Conservation (phyloP, 2,113 vertebrate species). For the Pterocles gutturalis region DNA sequence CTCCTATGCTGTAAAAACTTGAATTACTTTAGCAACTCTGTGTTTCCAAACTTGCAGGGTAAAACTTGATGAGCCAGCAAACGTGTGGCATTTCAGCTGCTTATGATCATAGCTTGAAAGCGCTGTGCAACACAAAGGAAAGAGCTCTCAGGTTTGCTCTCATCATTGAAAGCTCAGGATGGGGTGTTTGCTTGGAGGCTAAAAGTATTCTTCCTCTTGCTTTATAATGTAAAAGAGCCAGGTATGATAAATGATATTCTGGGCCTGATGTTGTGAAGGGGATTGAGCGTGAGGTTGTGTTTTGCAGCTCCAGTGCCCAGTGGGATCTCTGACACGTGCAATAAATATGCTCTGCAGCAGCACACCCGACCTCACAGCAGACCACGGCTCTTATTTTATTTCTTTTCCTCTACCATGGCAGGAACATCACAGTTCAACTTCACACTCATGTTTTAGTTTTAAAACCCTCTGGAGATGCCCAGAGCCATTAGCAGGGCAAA, state of each 20-base stretch:
- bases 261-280: background rate
- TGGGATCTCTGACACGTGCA: background rate
- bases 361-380: background rate
- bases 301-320: background rate
- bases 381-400: background rate
- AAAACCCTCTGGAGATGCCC: background rate
- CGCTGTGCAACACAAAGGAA: background rate
- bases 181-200: slow-evolving; percentile 1
- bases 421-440: background rate
- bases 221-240: background rate
- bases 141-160: background rate
- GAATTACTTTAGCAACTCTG: background rate
- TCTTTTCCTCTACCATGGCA: background rate
- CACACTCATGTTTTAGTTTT: background rate
- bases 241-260: background rate
- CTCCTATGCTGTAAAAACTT: background rate
- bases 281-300: background rate
- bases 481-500: background rate
- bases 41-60: background rate
- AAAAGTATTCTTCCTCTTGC: background rate
- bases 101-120: slow-evolving; percentile 27
- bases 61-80: slow-evolving; percentile 45
- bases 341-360: background rate
- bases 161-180: background rate
- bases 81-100: background rate